phyloP scores from a whole-genome alignment of 2,797 vertebrate genomes.

The Micropoecilia bifurca region DNA sequence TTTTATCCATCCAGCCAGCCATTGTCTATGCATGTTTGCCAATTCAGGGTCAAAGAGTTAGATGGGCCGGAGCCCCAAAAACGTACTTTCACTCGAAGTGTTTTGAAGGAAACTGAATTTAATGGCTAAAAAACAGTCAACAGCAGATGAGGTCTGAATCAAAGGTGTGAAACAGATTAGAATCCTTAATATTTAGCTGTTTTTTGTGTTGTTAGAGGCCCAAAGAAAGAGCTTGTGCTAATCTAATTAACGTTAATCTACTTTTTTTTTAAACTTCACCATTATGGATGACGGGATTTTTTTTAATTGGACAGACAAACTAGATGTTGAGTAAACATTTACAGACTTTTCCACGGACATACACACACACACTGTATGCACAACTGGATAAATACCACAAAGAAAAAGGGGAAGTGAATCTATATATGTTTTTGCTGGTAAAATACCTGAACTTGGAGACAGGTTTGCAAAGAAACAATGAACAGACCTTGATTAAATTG shows the following conservation, averaged over 20 bases:
- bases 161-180: conserved; percentile 15
- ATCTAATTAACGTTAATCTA: conserved; percentile 2
- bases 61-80: conserved; percentile 6
- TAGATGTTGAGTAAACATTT: background rate
- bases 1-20: background rate
- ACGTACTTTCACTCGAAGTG: background rate
- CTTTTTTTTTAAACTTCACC: background rate
- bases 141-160: conserved; percentile 28
- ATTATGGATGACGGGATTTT: background rate
- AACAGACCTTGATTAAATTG: background rate
- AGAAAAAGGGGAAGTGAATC: conserved; percentile 14
- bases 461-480: background rate
- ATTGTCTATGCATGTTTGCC: no score
- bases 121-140: conserved; percentile 9
- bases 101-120: conserved; percentile 30
- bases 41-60: no score
- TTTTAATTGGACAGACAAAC: conserved; percentile 10
- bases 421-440: background rate
- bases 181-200: conserved; percentile 6
- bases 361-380: conserved; percentile 9
- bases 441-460: background rate
- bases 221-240: background rate
- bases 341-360: background rate
- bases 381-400: background rate
- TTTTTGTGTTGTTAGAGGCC: background rate